Evolutionary conservation across 2,113 vertebrate genomes (phyloP).

Genomic region (Sylvilagus bachmani): DNA sequence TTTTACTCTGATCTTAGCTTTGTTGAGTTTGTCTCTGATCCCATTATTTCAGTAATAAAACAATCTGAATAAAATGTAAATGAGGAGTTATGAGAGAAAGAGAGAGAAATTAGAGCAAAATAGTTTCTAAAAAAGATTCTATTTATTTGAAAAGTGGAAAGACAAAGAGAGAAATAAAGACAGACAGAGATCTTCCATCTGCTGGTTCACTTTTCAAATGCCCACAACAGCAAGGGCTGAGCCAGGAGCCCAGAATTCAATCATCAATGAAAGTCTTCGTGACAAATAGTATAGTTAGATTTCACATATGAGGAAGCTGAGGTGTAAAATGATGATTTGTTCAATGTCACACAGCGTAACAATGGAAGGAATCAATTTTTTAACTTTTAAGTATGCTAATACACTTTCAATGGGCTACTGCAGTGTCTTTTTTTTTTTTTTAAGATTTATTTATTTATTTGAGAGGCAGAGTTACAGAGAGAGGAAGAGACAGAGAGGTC

Average conservation of each 20-base stretch:
- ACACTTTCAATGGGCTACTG: not conserved
- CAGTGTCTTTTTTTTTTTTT: not conserved
- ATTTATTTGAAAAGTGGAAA: no score
- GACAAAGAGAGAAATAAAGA: no score
- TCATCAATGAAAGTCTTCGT: not conserved
- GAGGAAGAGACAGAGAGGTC: no score
- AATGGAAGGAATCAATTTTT: not conserved
- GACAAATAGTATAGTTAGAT: not conserved
- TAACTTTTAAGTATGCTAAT: not conserved
- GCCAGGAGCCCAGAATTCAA: not conserved
- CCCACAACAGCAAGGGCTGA: no score
- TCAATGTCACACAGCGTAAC: not conserved
- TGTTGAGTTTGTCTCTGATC: constrained; percentile 15
- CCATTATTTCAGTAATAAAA: constrained; percentile 60
- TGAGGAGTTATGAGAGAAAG: not conserved
- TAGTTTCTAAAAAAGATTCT: not conserved
- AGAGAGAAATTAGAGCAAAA: not conserved
- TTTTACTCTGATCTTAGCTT: constrained; percentile 21
- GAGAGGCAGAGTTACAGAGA: no score
- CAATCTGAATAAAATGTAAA: constrained; percentile 2
- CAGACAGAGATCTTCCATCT: no score
- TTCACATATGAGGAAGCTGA: not conserved
- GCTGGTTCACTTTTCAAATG: no score
- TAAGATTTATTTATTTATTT: no score
- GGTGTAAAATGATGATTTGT: not conserved